A percentile compares a stretch with the other conserved stretches of the same genome.
Conservation (phyloP, 2,797 vertebrate genomes). For the Tadarida brasiliensis region DNA sequence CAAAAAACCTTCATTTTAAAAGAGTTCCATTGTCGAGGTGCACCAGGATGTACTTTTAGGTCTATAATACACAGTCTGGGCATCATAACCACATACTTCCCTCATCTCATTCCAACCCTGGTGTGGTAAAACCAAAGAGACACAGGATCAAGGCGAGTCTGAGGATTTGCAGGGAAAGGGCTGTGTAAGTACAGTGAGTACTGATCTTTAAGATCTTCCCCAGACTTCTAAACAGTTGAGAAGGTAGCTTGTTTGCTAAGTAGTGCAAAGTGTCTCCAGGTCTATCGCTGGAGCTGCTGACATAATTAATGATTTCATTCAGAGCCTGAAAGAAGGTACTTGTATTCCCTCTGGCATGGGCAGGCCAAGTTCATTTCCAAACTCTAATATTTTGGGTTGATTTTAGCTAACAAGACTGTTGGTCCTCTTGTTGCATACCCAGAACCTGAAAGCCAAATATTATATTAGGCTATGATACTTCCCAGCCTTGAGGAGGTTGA, state of each 20-base stretch:
- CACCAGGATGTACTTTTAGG: constrained; percentile 65
- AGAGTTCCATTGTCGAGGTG: constrained; percentile 78
- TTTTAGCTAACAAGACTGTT: constrained; percentile 83
- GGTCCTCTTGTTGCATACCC: constrained; percentile 84
- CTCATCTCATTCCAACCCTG: constrained; percentile 65
- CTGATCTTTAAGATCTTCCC: constrained; percentile 74
- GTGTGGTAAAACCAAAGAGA: constrained; percentile 51
- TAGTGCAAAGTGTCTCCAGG: constrained; percentile 85
- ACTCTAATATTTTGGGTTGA: constrained; percentile 81
- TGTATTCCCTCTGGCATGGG: constrained; percentile 84
- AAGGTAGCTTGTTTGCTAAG: constrained; percentile 78
- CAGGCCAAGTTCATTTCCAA: constrained; percentile 83
- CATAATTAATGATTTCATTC: constrained; percentile 89
- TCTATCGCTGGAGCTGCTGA: constrained; percentile 85
- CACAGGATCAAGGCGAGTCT: constrained; percentile 65
- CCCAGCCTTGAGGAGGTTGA: constrained; percentile 76
- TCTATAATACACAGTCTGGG: constrained; percentile 68
- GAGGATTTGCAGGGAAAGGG: constrained; percentile 50
- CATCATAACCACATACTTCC: constrained; percentile 59
- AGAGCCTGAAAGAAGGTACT: constrained; percentile 85
- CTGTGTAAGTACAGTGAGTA: constrained; percentile 23
- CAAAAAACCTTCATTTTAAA: constrained; percentile 74
- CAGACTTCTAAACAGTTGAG: constrained; percentile 74
- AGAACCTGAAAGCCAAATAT: constrained; percentile 86
- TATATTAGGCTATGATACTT: constrained; percentile 84